These are phyloP conservation scores for Electrophaes corylata DNA, from an alignment of 2,888 invertebrate species.

Conservation along the genomic window DNA sequence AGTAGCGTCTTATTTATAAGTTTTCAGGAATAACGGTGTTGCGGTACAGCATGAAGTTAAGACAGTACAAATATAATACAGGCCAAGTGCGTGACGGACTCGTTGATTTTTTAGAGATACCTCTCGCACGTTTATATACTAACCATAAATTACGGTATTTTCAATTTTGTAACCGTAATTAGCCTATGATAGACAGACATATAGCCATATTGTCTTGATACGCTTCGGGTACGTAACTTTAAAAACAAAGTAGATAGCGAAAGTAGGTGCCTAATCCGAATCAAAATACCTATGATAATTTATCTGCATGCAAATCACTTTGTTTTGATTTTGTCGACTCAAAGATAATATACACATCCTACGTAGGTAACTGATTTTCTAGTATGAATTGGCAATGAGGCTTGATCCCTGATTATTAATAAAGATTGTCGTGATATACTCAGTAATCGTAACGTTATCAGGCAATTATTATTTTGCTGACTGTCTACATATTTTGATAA, in stretches of 20 bases:
- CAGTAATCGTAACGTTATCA: not conserved
- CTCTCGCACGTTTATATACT: too few relatives aligned
- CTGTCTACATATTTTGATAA: not conserved
- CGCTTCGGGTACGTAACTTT: not conserved
- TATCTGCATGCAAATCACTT: slow-evolving; percentile 4
- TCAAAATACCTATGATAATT: not conserved
- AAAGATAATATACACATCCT: not conserved
- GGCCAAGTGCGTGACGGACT: too few relatives aligned
- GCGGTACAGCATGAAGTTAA: too few relatives aligned
- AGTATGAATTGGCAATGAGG: slow-evolving; percentile 1
- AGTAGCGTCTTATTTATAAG: too few relatives aligned
- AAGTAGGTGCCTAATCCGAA: not conserved
- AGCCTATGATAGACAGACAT: too few relatives aligned
- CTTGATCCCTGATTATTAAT: slow-evolving; percentile 1
- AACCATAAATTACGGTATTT: too few relatives aligned
- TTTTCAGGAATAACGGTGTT: too few relatives aligned
- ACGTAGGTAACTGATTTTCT: not conserved
- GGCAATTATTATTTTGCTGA: not conserved
- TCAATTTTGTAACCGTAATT: too few relatives aligned
- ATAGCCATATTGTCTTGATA: too few relatives aligned
- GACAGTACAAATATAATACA: too few relatives aligned
- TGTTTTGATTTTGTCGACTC: slow-evolving; percentile 9
- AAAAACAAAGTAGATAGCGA: not conserved
- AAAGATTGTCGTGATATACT: not conserved
- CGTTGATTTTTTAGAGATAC: too few relatives aligned